These are phyloP conservation scores for Diuraphis noxia DNA, from an alignment of 1,140 invertebrate genomes.

Conservation along the genomic window DNA sequence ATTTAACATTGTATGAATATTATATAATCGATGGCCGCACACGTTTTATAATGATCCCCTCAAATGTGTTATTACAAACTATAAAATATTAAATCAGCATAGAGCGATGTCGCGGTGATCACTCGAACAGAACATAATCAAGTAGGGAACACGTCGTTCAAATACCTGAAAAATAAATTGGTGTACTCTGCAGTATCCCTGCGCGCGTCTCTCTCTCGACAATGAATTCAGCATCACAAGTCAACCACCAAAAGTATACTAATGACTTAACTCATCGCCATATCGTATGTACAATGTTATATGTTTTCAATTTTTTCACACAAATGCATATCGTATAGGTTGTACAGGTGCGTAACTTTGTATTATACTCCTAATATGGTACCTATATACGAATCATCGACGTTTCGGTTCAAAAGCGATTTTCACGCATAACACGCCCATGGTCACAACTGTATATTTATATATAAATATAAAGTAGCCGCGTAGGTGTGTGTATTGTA, in stretches of 20 bases:
- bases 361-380: no score
- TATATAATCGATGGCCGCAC: background rate
- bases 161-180: background rate
- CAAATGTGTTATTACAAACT: background rate
- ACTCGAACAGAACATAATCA: no score
- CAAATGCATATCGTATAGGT: background rate
- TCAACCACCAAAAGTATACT: background rate
- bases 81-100: background rate
- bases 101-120: no score
- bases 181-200: no score
- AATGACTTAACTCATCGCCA: background rate
- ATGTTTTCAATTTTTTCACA: conserved; percentile 1
- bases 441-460: background rate
- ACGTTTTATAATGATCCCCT: background rate
- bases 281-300: background rate
- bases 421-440: background rate
- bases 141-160: background rate
- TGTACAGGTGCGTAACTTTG: background rate
- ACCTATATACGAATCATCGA: background rate
- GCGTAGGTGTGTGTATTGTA: background rate
- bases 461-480: background rate
- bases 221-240: background rate
- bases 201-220: no score
- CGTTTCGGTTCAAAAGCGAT: background rate
- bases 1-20: background rate